Base-by-base conservation (phyloP, 2,113 vertebrate genomes). In the Pomatorhinus ruficollis region DNA sequence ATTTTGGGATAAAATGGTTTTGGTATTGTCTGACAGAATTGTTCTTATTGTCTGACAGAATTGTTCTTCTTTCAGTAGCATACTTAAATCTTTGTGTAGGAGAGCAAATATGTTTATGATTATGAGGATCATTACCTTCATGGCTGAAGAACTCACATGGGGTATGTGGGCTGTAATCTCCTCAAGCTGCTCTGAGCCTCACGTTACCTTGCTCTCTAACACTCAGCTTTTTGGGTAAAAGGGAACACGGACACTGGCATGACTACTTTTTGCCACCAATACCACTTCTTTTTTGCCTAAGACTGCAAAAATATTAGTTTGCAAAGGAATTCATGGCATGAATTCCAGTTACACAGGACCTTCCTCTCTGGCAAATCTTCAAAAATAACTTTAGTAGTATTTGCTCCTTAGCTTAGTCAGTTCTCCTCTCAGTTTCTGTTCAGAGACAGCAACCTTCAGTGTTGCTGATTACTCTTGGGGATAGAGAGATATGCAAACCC, bases 91-190 rank as follows among this genome's bases (percentile, higher is more conserved):
- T 72, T 76, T 9, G 12, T 80, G 54, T 52, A 85, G 70, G 61
- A 88, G 17, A 66, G 47, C 65, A 90, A 96, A 93, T 76, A 93
- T 74, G 45, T 37, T 96, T 88, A 69, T 63, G 60, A 95, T 91
- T 78, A 90, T 76, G 53, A 79, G 35, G 49, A n/a, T 91, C 57
- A 68, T 87, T 90, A 66, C 23, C 39, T 92, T 90, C 60, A 71
- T 15, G 49, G n/a, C 22, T 93, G 68, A 87, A 78, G 77, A 93
- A 84, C 27, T 95, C 68, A 54, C 0, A 0, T 10, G 59, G 68
- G 86, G 90, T 30, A 66, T 81, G 69, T 81, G 86, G 86, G 33
- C 56, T 93, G 27, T 78, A 88, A 90, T 81, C 54, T 66, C 37
- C 47, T 90, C 83, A 75, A 77, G 52, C 42, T 84, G 27, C 47